Conservation (phyloP, 2,888 invertebrate genomes). For the Calliphora vomitoria region DNA sequence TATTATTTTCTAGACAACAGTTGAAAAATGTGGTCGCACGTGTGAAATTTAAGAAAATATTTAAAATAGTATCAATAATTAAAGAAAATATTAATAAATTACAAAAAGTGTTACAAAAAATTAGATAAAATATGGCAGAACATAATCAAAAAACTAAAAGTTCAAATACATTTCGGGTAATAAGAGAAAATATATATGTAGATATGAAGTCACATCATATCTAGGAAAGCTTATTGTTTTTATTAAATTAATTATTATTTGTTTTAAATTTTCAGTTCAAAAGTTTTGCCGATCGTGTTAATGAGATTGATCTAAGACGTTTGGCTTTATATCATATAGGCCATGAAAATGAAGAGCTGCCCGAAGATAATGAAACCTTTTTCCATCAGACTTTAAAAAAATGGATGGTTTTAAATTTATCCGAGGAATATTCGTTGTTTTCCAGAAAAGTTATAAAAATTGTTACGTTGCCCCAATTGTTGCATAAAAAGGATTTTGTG, state of each 20-base stretch:
- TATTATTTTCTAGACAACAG: constrained; percentile 41
- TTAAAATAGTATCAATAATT: not conserved
- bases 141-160: constrained; percentile 88
- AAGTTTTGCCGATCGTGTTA: constrained; percentile 94
- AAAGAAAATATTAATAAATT: constrained; percentile 11
- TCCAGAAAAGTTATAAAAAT: constrained; percentile 90
- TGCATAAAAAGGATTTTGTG: constrained; percentile 92
- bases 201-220: too few species aligned
- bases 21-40: constrained; percentile 65
- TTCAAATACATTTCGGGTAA: constrained; percentile 91
- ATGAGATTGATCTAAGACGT: constrained; percentile 91
- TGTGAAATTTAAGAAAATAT: constrained; percentile 48
- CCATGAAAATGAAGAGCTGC: constrained; percentile 90
- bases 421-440: constrained; percentile 92
- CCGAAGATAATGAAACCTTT: constrained; percentile 89
- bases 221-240: too few species aligned
- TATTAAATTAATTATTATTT: not conserved
- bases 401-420: constrained; percentile 95
- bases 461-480: constrained; percentile 92
- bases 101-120: constrained; percentile 12
- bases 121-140: constrained; percentile 66
- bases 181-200: not conserved
- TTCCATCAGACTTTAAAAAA: constrained; percentile 93
- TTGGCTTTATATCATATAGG: constrained; percentile 94
- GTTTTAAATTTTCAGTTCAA: constrained; percentile 88